Conservation (phyloP, 2,888 invertebrate species). For the Thalpophila matura region DNA sequence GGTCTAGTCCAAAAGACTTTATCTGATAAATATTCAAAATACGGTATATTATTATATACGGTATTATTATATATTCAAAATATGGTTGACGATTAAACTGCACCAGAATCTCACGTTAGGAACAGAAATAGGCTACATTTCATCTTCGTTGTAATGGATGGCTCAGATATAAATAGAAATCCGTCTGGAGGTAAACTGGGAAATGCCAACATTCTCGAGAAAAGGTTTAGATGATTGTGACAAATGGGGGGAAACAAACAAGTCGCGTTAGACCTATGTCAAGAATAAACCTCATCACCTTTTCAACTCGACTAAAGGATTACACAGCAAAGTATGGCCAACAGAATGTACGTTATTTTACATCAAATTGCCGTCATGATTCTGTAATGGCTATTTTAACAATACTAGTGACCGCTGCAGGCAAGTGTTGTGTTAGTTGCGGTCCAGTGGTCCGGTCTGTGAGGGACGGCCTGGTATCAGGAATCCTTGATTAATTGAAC, state of each 20-base stretch:
- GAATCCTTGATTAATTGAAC: constrained; percentile 38
- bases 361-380: neutral
- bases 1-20: too few species aligned
- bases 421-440: constrained; percentile 8
- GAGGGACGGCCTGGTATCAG: constrained; percentile 11
- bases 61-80: too few species aligned
- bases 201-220: constrained; percentile 9
- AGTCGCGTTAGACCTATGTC: constrained; percentile 6
- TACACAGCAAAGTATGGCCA: neutral
- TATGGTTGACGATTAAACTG: neutral
- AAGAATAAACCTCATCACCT: constrained; percentile 4
- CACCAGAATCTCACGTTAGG: neutral
- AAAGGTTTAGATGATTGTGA: constrained; percentile 16
- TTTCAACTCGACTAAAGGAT: too few species aligned
- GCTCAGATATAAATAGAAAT: constrained; percentile 1
- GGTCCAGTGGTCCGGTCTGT: constrained; percentile 4
- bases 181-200: neutral
- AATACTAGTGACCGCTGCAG: neutral
- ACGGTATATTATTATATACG: too few species aligned
- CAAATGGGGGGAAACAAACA: constrained; percentile 30
- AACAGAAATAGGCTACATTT: constrained; percentile 5
- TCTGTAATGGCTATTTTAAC: neutral
- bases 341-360: neutral
- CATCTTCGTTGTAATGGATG: neutral
- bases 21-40: too few species aligned